These are phyloP conservation scores for Chlorodrepanis virens DNA, from an alignment of 2,113 vertebrate species.

Conservation along the genomic window DNA sequence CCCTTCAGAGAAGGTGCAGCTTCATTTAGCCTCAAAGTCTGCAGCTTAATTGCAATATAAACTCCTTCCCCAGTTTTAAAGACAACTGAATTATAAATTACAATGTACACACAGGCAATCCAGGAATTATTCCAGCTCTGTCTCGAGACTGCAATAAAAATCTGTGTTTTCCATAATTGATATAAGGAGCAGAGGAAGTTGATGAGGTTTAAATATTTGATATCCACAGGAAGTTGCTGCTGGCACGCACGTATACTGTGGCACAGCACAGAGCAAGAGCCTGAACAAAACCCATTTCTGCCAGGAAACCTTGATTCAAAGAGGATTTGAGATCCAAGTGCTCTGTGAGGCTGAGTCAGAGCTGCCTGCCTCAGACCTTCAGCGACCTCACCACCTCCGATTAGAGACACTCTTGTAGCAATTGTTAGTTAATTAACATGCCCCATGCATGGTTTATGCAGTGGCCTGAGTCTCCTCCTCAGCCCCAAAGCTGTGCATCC, in stretches of 20 bases:
- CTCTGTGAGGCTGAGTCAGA: neutral
- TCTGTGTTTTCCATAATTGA: neutral
- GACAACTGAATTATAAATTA: slow-evolving; percentile 13
- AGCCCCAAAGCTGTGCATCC: neutral
- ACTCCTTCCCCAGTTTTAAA: slow-evolving; percentile 4
- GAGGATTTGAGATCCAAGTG: neutral
- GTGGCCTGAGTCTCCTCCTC: neutral
- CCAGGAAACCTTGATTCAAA: neutral
- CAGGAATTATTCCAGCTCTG: neutral
- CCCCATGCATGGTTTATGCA: neutral
- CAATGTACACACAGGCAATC: neutral
- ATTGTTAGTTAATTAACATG: neutral
- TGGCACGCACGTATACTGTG: neutral
- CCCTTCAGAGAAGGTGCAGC: neutral
- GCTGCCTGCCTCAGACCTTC: neutral
- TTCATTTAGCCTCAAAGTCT: slow-evolving; percentile 15
- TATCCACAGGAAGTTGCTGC: neutral
- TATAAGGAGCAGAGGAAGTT: neutral
- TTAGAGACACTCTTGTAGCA: neutral
- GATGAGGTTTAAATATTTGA: neutral
- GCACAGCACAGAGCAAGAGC: neutral
- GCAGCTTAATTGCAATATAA: slow-evolving; percentile 54
- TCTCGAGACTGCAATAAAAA: neutral
- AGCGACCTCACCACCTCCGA: neutral
- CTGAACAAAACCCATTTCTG: neutral